Evolutionary conservation across 2,113 vertebrate species (phyloP).

Genomic region (Phylloscopus whistleri): DNA sequence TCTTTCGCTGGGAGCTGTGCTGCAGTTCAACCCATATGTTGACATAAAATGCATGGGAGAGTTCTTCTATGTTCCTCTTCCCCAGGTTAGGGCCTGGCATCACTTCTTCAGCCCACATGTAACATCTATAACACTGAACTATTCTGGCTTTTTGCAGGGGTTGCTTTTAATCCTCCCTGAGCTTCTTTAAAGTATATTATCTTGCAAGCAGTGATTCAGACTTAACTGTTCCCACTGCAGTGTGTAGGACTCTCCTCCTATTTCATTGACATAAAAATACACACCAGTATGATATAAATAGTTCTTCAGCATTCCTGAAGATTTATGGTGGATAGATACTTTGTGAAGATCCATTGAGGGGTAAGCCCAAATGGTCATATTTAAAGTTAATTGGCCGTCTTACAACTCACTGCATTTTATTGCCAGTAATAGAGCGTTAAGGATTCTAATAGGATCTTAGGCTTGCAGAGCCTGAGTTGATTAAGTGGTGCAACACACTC

Average conservation of each 20-base stretch:
- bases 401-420: neutral
- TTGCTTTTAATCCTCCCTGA: slow-evolving; percentile 53
- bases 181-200: slow-evolving; percentile 51
- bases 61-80: neutral
- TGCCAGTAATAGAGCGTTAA: neutral
- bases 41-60: slow-evolving; percentile 1
- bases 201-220: slow-evolving; percentile 61
- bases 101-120: slow-evolving; percentile 17
- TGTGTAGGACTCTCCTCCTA: slow-evolving; percentile 62
- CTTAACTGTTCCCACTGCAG: slow-evolving; percentile 55
- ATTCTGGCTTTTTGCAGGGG: slow-evolving; percentile 50
- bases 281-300: slow-evolving; percentile 59
- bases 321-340: slow-evolving; percentile 23
- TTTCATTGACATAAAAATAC: slow-evolving; percentile 68
- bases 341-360: neutral
- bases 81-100: neutral
- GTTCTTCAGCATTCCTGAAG: slow-evolving; percentile 26
- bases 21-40: slow-evolving; percentile 30
- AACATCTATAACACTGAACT: slow-evolving; percentile 17
- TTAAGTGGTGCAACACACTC: slow-evolving; percentile 10
- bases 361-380: slow-evolving; percentile 15
- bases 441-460: slow-evolving; percentile 40
- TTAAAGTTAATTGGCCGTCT: slow-evolving; percentile 12
- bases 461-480: neutral
- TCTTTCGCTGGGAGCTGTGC: slow-evolving; percentile 20